Evolutionary conservation across 2,797 vertebrate species (phyloP), one percentile per base, ranked within the genome.

Genomic region (Trachops cirrhosus): DNA sequence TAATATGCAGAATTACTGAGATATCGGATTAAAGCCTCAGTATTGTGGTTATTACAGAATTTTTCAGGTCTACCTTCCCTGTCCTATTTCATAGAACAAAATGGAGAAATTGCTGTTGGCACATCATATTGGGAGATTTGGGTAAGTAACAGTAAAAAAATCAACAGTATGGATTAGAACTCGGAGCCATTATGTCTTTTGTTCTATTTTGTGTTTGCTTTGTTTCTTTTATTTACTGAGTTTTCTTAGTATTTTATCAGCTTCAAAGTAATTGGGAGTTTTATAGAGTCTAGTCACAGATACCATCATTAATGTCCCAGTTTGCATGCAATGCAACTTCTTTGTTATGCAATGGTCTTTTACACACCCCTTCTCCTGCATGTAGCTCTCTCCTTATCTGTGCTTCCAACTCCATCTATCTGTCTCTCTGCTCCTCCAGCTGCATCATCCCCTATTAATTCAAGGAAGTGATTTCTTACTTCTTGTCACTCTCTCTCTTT

Each of bases 401-500:
- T 68, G 48, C 44, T 50, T 78, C 62, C 77, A 64, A 92, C 89
- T 92, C 94, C 85, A 96, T 93, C 93, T 92, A 75, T 95, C 89
- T 95, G 91, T 64, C 95, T 95, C 73, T 90, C 91, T 80, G 84
- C 91, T 84, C 85, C 89, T 79, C 34, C 9, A 19, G 79, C 82
- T 29, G 59, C 89, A 96, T 96, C 57, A 0, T 92, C 97, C 93
- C 96, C 94, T 93, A 82, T 93, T 96, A 94, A 97, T 92, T 89
- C 93, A n/a, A 39, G 96, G 82, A 97, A 96, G 96, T 97, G 97
- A 97, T 97, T 97, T 96, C 97, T 98, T 96, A 94, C 91, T 87
- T 86, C 95, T 77, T 97, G 97, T 97, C 97, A 89, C 44, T 94
- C 94, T 95, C 93, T 71, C 78, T 96, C 82, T 74, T 95, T 88